phyloP scores from a whole-genome alignment of 1,140 invertebrate species.

The Paracyclopina nana region DNA sequence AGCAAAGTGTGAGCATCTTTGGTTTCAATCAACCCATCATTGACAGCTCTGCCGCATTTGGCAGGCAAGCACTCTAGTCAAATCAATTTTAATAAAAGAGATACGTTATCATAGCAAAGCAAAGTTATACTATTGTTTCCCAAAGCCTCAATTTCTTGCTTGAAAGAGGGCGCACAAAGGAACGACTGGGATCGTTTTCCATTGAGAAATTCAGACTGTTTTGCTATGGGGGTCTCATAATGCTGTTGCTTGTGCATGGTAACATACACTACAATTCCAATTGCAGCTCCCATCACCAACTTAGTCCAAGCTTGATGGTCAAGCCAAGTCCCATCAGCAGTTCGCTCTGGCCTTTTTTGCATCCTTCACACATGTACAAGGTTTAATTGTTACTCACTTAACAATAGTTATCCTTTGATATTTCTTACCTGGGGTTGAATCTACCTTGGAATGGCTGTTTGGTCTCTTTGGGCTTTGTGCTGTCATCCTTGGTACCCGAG shows the following conservation, averaged over 20 bases:
- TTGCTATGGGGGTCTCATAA: slow-evolving; percentile 2
- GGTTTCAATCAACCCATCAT: slow-evolving; percentile 44
- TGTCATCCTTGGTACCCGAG: no score
- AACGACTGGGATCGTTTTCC: slow-evolving; percentile 9
- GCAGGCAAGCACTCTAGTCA: slow-evolving; percentile 46
- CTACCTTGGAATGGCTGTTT: neutral
- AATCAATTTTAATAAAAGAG: slow-evolving; percentile 13
- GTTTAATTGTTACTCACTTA: neutral
- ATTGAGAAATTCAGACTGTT: neutral
- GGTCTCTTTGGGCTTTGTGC: no score
- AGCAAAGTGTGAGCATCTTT: slow-evolving; percentile 43
- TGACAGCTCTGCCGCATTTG: slow-evolving; percentile 52
- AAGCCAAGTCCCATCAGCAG: neutral
- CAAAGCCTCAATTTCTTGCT: slow-evolving; percentile 6
- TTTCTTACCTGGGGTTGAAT: neutral
- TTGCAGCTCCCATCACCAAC: neutral
- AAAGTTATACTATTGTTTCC: neutral
- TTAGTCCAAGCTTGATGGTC: slow-evolving; percentile 2
- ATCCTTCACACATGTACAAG: neutral
- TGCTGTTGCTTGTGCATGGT: neutral
- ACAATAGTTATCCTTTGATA: neutral
- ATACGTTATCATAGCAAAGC: neutral
- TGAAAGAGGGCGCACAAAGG: slow-evolving; percentile 11
- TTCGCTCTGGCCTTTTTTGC: neutral
- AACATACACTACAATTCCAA: neutral